These are phyloP conservation scores for Abscondita cerata DNA, from an alignment of 2,888 invertebrate genomes.

Conservation along the genomic window DNA sequence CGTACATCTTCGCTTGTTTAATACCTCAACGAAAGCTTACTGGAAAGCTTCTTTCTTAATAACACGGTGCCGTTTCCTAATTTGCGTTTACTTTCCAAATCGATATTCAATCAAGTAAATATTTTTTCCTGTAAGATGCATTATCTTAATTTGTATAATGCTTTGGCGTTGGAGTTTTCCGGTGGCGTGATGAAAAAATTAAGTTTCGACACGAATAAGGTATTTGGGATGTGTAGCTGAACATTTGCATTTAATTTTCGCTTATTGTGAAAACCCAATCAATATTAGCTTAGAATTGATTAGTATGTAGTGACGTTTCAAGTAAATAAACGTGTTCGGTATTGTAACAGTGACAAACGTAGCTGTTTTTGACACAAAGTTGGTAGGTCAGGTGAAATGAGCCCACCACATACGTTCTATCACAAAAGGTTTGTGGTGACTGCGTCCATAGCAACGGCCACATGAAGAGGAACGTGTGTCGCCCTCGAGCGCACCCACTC, in stretches of 20 bases:
- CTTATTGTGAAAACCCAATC: background rate
- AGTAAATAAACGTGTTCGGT: slow-evolving; percentile 34
- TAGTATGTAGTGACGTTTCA: slow-evolving; percentile 18
- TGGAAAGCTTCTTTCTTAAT: slow-evolving; percentile 25
- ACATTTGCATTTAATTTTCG: background rate
- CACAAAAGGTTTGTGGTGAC: slow-evolving; percentile 46
- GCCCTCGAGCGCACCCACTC: slow-evolving; percentile 34
- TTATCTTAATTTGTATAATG: no score
- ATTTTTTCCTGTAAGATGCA: slow-evolving; percentile 11
- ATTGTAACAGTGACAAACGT: slow-evolving; percentile 31
- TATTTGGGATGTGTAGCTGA: background rate
- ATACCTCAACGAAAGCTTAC: slow-evolving; percentile 24
- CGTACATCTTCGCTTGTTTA: slow-evolving; percentile 12
- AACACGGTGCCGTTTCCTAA: slow-evolving; percentile 24
- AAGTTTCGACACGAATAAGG: no score
- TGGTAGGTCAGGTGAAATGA: slow-evolving; percentile 40
- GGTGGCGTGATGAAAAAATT: no score
- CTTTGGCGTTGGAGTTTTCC: no score
- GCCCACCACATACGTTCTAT: slow-evolving; percentile 35
- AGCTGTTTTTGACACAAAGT: slow-evolving; percentile 37
- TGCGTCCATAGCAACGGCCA: slow-evolving; percentile 46
- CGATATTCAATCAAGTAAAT: slow-evolving; percentile 38
- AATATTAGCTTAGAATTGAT: slow-evolving; percentile 1
- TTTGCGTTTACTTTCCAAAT: slow-evolving; percentile 27
- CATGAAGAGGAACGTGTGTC: slow-evolving; percentile 41